Evolutionary conservation across 2,888 invertebrate genomes (phyloP).

Genomic region (Strigamia maritima): DNA sequence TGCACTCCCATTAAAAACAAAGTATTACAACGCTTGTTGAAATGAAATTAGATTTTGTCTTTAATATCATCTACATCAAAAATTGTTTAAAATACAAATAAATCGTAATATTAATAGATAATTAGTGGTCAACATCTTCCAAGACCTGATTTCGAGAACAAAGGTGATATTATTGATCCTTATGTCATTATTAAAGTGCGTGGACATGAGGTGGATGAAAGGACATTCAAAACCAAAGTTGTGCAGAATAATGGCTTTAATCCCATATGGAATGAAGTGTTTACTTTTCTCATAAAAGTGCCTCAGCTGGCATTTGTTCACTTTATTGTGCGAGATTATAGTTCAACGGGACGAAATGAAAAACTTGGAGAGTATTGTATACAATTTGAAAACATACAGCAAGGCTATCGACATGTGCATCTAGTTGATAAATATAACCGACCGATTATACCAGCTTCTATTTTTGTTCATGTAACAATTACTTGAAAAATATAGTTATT

Average conservation of each 20-base stretch:
- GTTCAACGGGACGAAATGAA: constrained; percentile 50
- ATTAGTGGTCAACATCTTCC: constrained; percentile 61
- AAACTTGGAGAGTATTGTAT: constrained; percentile 55
- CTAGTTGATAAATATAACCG: constrained; percentile 52
- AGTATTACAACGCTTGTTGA: no score
- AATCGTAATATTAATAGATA: constrained; percentile 48
- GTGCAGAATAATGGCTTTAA: constrained; percentile 61
- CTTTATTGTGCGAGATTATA: constrained; percentile 56
- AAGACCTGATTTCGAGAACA: constrained; percentile 53
- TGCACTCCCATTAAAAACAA: no score
- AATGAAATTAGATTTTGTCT: no score
- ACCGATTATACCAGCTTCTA: constrained; percentile 52
- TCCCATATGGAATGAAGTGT: constrained; percentile 59
- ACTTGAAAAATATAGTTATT: no score
- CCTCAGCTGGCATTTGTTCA: constrained; percentile 59
- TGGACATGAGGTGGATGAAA: constrained; percentile 53
- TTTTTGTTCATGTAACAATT: constrained; percentile 53
- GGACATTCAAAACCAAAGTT: constrained; percentile 54
- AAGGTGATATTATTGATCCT: constrained; percentile 57
- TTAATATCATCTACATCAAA: no score
- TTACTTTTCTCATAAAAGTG: constrained; percentile 54
- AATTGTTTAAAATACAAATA: no score
- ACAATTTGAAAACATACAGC: constrained; percentile 53
- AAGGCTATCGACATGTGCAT: constrained; percentile 56
- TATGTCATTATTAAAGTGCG: constrained; percentile 57